These are phyloP conservation scores for Caenorhabditis inopinata DNA, from an alignment of 1,140 invertebrate species.

Conservation along the genomic window DNA sequence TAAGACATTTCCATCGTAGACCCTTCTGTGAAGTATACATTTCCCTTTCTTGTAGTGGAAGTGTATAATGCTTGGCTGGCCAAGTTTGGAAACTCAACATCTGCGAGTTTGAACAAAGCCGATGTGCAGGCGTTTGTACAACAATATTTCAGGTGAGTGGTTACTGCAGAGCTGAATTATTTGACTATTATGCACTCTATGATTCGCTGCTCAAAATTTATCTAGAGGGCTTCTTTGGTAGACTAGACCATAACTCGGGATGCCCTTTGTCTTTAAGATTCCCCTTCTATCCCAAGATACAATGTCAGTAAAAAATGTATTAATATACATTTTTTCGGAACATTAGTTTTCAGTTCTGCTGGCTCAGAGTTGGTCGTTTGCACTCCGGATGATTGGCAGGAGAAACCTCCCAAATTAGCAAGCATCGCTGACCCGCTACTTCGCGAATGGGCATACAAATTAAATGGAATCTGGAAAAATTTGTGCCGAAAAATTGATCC, in stretches of 20 bases:
- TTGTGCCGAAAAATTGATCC: constrained; percentile 72
- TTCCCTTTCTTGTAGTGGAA: neutral
- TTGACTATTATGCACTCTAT: too few species aligned
- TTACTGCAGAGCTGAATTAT: too few species aligned
- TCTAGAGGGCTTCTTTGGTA: too few species aligned
- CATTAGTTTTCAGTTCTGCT: constrained; percentile 74
- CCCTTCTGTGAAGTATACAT: too few species aligned
- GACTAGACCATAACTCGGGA: too few species aligned
- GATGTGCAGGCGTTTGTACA: constrained; percentile 25
- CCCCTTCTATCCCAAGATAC: too few species aligned
- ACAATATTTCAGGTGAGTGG: constrained; percentile 42
- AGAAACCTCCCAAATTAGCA: constrained; percentile 53
- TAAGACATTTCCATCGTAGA: constrained; percentile 21
- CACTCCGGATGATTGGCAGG: constrained; percentile 58
- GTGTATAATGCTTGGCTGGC: neutral
- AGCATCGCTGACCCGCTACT: constrained; percentile 76
- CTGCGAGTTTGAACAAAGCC: neutral
- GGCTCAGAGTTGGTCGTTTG: constrained; percentile 57
- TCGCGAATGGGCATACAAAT: constrained; percentile 66
- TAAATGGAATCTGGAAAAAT: constrained; percentile 78
- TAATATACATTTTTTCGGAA: too few species aligned
- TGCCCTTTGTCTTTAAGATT: too few species aligned
- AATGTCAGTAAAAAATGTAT: too few species aligned
- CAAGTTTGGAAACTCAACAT: constrained; percentile 14
- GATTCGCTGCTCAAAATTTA: too few species aligned